These are phyloP conservation scores for Dissostichus mawsoni DNA, from an alignment of 2,113 vertebrate species.

Conservation along the genomic window DNA sequence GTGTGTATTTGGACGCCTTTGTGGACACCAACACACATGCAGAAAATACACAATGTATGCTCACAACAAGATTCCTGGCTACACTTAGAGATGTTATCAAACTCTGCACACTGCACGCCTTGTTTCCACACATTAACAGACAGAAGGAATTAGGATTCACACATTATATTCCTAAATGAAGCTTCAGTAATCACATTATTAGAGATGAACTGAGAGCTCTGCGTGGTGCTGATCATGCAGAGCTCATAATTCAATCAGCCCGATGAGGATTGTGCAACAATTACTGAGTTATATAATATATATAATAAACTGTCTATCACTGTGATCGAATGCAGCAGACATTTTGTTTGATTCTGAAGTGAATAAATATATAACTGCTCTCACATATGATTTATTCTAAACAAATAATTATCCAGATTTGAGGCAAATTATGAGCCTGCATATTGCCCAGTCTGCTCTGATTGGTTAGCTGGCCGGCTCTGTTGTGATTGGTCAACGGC, in stretches of 20 bases:
- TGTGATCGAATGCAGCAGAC: conserved; percentile 30
- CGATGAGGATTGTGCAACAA: conserved; percentile 24
- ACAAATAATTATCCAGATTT: conserved; percentile 49
- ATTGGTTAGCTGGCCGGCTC: too few species aligned
- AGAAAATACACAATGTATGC: neutral
- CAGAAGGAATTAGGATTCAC: conserved; percentile 40
- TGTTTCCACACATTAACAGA: neutral
- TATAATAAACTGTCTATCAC: conserved; percentile 39
- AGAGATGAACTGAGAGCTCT: conserved; percentile 56
- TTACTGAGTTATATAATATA: conserved; percentile 16
- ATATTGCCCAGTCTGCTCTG: conserved; percentile 1
- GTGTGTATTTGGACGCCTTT: neutral
- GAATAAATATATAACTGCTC: conserved; percentile 46
- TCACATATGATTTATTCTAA: conserved; percentile 43
- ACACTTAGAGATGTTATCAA: neutral
- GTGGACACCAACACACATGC: conserved; percentile 2
- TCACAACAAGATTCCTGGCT: neutral
- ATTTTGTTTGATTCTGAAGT: conserved; percentile 21
- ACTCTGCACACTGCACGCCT: neutral
- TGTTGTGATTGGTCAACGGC: too few species aligned
- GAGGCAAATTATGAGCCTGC: conserved; percentile 26
- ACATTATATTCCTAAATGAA: conserved; percentile 41
- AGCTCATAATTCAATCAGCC: conserved; percentile 53
- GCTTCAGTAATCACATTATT: conserved; percentile 76
- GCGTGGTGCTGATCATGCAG: conserved; percentile 21